Evolutionary conservation across 2,888 invertebrate species (phyloP).

Genomic region (Caenorhabditis sp.): DNA sequence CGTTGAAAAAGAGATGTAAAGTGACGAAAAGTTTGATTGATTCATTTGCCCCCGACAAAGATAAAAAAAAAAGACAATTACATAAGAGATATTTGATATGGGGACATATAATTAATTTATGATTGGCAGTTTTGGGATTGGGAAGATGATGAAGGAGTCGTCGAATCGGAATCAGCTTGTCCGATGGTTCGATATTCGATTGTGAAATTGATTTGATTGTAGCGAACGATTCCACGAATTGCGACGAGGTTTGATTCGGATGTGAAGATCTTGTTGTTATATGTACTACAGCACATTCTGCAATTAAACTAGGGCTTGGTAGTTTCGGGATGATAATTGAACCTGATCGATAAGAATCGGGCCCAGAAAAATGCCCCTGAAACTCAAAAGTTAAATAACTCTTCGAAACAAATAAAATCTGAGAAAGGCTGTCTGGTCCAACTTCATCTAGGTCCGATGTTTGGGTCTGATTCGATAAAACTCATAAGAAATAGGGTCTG

Average conservation of each 20-base stretch:
- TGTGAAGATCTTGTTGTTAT: conserved; percentile 26
- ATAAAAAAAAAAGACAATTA: not conserved
- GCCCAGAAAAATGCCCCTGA: too few relatives aligned
- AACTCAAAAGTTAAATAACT: too few relatives aligned
- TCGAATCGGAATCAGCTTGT: not conserved
- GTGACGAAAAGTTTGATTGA: conserved; percentile 1
- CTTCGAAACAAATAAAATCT: too few relatives aligned
- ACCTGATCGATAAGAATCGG: too few relatives aligned
- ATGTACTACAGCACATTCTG: conserved; percentile 38
- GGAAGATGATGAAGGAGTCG: not conserved
- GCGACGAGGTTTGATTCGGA: conserved; percentile 22
- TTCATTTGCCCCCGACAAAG: not conserved
- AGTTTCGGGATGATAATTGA: too few relatives aligned
- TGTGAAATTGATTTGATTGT: conserved; percentile 31
- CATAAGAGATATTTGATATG: not conserved
- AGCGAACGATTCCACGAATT: conserved; percentile 27
- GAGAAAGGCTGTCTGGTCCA: too few relatives aligned
- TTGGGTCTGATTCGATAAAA: too few relatives aligned
- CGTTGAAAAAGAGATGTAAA: not conserved
- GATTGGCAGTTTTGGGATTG: not conserved
- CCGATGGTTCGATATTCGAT: conserved; percentile 26
- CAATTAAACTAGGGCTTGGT: not conserved
- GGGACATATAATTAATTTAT: not conserved
- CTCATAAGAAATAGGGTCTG: too few relatives aligned
- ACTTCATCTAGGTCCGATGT: too few relatives aligned